Conservation (phyloP, 1,140 invertebrate genomes). For the Mactra quadrangularis region DNA sequence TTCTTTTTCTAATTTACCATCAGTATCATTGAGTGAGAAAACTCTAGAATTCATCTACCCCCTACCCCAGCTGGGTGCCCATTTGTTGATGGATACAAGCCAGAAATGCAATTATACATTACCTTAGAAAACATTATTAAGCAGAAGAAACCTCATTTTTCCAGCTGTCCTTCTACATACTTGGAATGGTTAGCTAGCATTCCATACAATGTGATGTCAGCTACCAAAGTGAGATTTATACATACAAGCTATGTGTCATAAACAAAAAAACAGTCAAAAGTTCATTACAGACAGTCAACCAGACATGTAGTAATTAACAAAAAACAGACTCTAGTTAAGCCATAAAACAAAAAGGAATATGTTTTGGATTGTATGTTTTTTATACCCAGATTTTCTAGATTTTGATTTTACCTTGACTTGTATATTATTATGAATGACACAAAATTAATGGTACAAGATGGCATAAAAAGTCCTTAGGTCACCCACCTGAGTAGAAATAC, state of each 20-base stretch:
- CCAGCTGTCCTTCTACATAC: conserved; percentile 34
- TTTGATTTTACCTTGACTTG: too few species aligned
- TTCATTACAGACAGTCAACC: not conserved
- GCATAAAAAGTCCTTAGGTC: too few species aligned
- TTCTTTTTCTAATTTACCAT: too few species aligned
- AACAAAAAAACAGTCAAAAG: not conserved
- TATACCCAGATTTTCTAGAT: too few species aligned
- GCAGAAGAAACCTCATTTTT: conserved; percentile 11
- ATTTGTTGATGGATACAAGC: conserved; percentile 27
- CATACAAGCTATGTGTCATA: not conserved
- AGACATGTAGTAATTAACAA: not conserved
- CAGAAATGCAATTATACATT: conserved; percentile 22
- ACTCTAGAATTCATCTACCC: too few species aligned
- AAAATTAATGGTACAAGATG: too few species aligned
- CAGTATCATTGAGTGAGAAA: too few species aligned
- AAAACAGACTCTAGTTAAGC: not conserved
- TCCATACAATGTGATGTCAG: not conserved
- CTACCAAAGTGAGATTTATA: not conserved
- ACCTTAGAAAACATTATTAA: conserved; percentile 28
- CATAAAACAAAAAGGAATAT: not conserved
- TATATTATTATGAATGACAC: too few species aligned
- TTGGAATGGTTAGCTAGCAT: conserved; percentile 11
- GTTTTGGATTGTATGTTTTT: not conserved
- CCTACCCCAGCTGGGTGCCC: conserved; percentile 8
- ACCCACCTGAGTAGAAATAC: too few species aligned